Conservation (phyloP, 2,113 vertebrate species). For the Orientallactaga bullata region DNA sequence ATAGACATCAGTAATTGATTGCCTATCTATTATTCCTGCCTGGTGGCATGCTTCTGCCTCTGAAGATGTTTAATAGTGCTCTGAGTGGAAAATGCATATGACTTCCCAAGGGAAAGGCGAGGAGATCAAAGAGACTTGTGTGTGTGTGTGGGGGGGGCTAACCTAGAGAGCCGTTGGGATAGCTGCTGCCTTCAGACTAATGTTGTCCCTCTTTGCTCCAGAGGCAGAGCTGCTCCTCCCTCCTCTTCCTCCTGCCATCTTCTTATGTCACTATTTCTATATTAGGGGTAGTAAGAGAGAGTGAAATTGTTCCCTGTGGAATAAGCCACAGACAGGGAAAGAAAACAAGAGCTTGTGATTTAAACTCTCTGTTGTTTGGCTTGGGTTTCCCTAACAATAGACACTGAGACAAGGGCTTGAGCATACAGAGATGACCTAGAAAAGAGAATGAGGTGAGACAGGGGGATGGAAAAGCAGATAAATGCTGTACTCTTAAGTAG, state of each 20-base stretch:
- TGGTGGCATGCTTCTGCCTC: neutral
- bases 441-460: neutral
- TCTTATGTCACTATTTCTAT: constrained; percentile 49
- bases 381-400: constrained; percentile 40
- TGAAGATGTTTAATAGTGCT: constrained; percentile 19
- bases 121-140: neutral
- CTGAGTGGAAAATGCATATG: constrained; percentile 18
- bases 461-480: neutral
- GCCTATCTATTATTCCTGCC: neutral
- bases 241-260: neutral
- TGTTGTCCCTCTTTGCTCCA: neutral
- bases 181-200: neutral
- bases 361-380: constrained; percentile 46
- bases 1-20: constrained; percentile 51
- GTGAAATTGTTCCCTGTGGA: neutral
- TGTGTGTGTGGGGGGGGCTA: too few relatives aligned
- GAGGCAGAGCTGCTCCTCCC: neutral
- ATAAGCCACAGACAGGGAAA: constrained; percentile 31
- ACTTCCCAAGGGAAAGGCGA: neutral
- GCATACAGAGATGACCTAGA: neutral
- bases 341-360: constrained; percentile 48
- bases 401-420: constrained; percentile 9
- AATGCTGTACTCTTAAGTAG: neutral
- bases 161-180: neutral
- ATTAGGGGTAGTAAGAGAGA: neutral